Base-by-base conservation (phyloP, 2,113 vertebrate genomes). In the Coturnix japonica region DNA sequence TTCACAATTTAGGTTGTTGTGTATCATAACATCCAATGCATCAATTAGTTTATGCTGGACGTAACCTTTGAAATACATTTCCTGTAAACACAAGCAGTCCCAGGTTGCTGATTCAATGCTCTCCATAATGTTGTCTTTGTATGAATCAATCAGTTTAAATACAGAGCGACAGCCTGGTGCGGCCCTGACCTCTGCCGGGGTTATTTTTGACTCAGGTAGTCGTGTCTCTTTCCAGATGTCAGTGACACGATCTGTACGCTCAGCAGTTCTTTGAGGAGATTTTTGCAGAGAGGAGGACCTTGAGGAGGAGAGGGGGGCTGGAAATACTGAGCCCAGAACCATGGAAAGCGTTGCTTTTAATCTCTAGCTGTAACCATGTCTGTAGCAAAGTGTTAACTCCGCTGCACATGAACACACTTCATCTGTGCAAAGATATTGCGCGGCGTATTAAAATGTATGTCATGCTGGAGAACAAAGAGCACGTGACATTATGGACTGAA, bases 211-310 rank as follows among this genome's bases (percentile, higher is more conserved):
- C 95, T 95, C n/a, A 88, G 88, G 78, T 87, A 92, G 91, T 95
- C 83, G 43, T 95, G 92, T 95, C 96, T 96, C 89, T 95, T 97
- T 97, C 96, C 95, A 97, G 96, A 95, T 95, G 94, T 96, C 88
- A 91, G 96, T 95, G 94, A 94, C 87, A 95, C 93, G 95, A 96
- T 93, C 90, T 95, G 91, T 96, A 89, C 89, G 91, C 89, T 96
- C 93, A 95, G 93, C 94, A 56, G 86, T 93, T 94, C 85, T 91
- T 35, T 37, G 64, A 2, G 0, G 71, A 66, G 78, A 39, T 71
- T 92, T 93, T 91, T 73, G 22, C 4, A 4, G 13, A 23, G 8
- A 60, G 57, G 57, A 73, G 73, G 63, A 60, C 73, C 56, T 92
- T 94, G 92, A 89, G 85, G 84, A 87, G 80, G 87, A 83, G 78